phyloP scores from a whole-genome alignment of 2,797 vertebrate genomes.

The Sebastiscus tertius region DNA sequence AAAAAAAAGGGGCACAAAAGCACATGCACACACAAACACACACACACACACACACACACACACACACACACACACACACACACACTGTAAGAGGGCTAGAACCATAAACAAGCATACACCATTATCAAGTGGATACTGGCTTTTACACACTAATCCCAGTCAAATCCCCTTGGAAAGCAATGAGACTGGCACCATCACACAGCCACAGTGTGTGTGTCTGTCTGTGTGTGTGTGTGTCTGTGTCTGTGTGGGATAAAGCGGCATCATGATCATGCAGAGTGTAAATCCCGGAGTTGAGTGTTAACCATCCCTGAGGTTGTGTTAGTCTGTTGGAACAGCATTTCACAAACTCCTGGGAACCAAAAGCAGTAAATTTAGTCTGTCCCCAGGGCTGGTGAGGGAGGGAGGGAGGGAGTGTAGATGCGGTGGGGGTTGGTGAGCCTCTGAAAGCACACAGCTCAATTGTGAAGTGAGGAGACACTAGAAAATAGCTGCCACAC shows the following conservation, averaged over 20 bases:
- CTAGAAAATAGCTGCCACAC: conserved; percentile 52
- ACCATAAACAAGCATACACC: conserved; percentile 43
- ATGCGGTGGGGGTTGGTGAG: neutral
- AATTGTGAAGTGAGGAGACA: conserved; percentile 48
- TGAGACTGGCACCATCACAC: conserved; percentile 50
- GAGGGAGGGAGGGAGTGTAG: neutral
- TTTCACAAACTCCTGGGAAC: conserved; percentile 60
- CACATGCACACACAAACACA: neutral
- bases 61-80: neutral
- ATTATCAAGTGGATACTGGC: conserved; percentile 65
- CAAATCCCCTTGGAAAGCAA: conserved; percentile 63
- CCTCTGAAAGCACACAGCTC: conserved; percentile 44
- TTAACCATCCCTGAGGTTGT: conserved; percentile 66
- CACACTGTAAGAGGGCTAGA: conserved; percentile 3
- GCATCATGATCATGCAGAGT: conserved; percentile 58
- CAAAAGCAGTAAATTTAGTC: conserved; percentile 63
- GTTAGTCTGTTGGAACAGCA: conserved; percentile 56
- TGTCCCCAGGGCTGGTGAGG: conserved; percentile 34
- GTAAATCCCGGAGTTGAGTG: conserved; percentile 62
- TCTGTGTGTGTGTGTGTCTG: neutral
- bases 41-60: neutral
- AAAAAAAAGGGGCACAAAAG: conserved; percentile 47
- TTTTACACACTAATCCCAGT: conserved; percentile 65
- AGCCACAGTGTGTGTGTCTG: neutral
- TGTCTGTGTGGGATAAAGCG: conserved; percentile 35